These are phyloP conservation scores for Alentia gelatinosa DNA, from an alignment of 2,888 invertebrate species.

Conservation along the genomic window DNA sequence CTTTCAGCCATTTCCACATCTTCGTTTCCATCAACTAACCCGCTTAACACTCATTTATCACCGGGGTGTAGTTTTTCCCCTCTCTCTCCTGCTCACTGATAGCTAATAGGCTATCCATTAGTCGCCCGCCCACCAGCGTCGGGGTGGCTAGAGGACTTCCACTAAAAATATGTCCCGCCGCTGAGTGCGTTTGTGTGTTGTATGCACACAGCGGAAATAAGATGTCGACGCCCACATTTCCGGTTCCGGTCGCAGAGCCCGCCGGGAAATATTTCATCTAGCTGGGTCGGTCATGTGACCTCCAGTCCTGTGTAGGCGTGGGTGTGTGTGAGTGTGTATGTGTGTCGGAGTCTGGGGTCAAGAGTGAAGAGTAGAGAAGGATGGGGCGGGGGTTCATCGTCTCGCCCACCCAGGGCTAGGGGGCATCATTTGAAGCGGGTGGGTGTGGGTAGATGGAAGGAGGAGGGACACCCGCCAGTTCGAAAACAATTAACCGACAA, in stretches of 20 bases:
- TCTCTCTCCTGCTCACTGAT: background rate
- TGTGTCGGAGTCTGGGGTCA: background rate
- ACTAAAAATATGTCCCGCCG: slow-evolving; percentile 2
- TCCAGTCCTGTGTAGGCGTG: too few relatives aligned
- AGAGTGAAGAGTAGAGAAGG: background rate
- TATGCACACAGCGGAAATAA: slow-evolving; percentile 24
- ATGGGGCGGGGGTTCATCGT: background rate
- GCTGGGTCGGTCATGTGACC: background rate
- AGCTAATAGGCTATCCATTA: slow-evolving; percentile 6
- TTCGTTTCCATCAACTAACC: background rate
- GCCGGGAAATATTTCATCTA: background rate
- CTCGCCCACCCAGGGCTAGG: too few relatives aligned
- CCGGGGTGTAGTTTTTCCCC: background rate
- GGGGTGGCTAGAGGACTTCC: background rate
- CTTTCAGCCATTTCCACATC: background rate
- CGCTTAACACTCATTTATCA: background rate
- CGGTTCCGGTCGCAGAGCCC: background rate
- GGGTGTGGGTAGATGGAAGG: background rate
- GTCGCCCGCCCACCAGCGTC: background rate
- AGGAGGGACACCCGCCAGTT: background rate
- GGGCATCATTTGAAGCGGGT: background rate
- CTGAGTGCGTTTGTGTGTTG: slow-evolving; percentile 30
- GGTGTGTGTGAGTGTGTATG: background rate
- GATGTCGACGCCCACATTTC: background rate
- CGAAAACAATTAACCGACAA: background rate